Evolutionary conservation across 2,797 vertebrate species (phyloP).

Genomic region (Pipistrellus nathusii): DNA sequence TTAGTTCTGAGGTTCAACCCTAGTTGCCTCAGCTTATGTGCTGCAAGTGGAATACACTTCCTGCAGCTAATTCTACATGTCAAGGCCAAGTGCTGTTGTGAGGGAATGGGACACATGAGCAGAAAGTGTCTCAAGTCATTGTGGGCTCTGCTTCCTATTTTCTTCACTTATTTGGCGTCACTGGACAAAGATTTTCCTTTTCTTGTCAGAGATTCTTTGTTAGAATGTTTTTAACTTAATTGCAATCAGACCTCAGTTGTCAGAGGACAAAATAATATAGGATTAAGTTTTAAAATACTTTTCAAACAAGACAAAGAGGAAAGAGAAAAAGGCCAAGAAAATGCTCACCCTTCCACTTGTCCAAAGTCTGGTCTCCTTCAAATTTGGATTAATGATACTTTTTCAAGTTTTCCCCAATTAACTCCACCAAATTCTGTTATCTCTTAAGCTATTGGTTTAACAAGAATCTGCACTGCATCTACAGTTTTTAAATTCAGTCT

Average conservation of each 20-base stretch:
- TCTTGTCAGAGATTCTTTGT: neutral
- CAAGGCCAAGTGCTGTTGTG: neutral
- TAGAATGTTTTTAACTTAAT: constrained; percentile 35
- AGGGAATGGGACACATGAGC: neutral
- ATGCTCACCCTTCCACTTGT: neutral
- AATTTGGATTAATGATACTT: neutral
- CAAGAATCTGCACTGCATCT: neutral
- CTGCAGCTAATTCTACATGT: neutral
- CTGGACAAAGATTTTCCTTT: neutral
- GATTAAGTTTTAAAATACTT: neutral
- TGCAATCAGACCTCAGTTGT: constrained; percentile 11
- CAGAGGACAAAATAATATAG: constrained; percentile 18
- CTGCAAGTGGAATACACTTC: neutral
- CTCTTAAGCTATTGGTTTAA: neutral
- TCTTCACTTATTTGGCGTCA: neutral
- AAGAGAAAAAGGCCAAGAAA: neutral
- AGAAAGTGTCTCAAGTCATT: neutral
- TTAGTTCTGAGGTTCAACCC: neutral
- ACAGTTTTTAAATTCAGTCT: neutral
- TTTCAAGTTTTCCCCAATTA: neutral
- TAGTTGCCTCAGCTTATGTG: neutral
- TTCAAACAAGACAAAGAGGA: neutral
- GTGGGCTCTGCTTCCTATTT: neutral
- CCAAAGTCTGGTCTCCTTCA: neutral
- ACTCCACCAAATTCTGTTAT: neutral